Percentiles rank a stretch among this genome's conserved stretches.
Evolutionary conservation across 2,113 vertebrate species (phyloP).

Genomic region (Ivindomyrus marchei): DNA sequence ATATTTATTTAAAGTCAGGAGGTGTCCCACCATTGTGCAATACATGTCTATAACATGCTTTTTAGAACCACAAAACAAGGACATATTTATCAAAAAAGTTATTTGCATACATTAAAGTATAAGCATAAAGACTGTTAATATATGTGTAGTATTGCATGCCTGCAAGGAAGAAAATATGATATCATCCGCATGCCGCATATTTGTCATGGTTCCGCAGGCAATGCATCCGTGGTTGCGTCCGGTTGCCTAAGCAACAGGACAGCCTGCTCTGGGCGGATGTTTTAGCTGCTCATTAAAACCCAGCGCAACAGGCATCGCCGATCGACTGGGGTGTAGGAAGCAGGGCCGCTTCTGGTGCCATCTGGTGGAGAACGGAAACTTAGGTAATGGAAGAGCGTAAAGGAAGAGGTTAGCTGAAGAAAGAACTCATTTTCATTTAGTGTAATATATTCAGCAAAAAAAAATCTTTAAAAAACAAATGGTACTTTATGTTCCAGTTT

Average conservation of each 20-base stretch:
- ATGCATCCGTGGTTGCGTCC: background rate
- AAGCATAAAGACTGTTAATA: background rate
- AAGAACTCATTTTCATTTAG: background rate
- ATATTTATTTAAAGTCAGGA: background rate
- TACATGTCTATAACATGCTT: background rate
- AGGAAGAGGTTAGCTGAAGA: background rate
- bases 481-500: background rate
- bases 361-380: background rate
- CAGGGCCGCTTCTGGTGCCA: background rate
- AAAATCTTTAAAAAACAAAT: background rate
- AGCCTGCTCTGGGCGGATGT: background rate
- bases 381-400: background rate
- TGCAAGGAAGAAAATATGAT: background rate
- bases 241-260: conserved; percentile 5
- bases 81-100: background rate
- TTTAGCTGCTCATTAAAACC: background rate
- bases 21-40: background rate
- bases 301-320: background rate
- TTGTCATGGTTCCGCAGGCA: background rate
- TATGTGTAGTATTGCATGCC: background rate
- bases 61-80: background rate
- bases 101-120: background rate
- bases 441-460: background rate
- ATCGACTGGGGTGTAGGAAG: background rate
- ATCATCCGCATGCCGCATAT: background rate